phyloP scores from a whole-genome alignment of 2,113 vertebrate species.

The Oryzias melastigma region DNA sequence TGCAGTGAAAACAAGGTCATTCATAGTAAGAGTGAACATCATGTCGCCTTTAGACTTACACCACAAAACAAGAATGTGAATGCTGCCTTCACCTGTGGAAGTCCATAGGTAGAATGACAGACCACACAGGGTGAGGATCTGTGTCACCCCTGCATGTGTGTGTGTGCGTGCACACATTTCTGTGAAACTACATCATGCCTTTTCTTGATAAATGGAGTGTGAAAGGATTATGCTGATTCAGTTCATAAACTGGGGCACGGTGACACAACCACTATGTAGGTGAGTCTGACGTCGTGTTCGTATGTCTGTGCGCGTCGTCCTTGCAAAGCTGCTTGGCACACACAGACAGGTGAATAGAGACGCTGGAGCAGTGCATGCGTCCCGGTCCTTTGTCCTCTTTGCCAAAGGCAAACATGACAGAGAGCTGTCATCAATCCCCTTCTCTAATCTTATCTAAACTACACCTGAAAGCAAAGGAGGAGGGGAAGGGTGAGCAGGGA shows the following conservation, averaged over 20 bases:
- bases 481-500: conserved; percentile 15
- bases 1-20: too few species aligned
- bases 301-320: conserved; percentile 30
- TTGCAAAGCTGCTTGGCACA: conserved; percentile 17
- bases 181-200: conserved; percentile 54
- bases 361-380: conserved; percentile 50
- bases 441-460: conserved; percentile 65
- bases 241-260: conserved; percentile 69
- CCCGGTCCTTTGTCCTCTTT: conserved; percentile 61
- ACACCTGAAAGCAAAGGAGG: conserved; percentile 40
- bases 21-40: too few species aligned
- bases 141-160: conserved; percentile 41
- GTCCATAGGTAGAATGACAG: conserved; percentile 41
- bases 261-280: conserved; percentile 71
- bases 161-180: conserved; percentile 36
- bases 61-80: background rate
- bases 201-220: conserved; percentile 74
- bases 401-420: conserved; percentile 64
- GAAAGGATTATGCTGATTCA: conserved; percentile 76
- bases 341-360: conserved; percentile 55
- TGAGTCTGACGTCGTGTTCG: conserved; percentile 40
- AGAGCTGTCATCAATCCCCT: conserved; percentile 59
- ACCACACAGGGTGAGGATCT: conserved; percentile 58
- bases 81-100: conserved; percentile 18
- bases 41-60: too few species aligned